Evolutionary conservation across 1,140 invertebrate genomes (phyloP).

Genomic region (Drosophila fuyamai): DNA sequence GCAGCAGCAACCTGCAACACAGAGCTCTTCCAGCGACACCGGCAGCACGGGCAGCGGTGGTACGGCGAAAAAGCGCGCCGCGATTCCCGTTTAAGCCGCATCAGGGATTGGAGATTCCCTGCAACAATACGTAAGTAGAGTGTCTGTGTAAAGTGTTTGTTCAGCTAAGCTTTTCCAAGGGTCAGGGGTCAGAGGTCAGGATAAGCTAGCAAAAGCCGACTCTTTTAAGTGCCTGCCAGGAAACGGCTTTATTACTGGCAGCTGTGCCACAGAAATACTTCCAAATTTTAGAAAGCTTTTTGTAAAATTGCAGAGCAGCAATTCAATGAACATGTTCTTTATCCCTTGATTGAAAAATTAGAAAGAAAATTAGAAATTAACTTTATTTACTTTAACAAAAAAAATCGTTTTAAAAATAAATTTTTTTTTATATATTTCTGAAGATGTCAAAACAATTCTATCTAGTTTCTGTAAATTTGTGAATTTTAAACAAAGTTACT

Average conservation of each 20-base stretch:
- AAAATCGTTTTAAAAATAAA: too few relatives aligned
- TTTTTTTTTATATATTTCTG: too few relatives aligned
- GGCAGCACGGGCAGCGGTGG: slow-evolving; percentile 61
- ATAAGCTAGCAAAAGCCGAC: background rate
- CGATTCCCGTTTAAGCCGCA: slow-evolving; percentile 72
- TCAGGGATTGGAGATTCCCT: background rate
- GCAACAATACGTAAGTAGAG: slow-evolving; percentile 36
- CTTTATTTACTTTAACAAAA: too few relatives aligned
- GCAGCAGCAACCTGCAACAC: slow-evolving; percentile 23
- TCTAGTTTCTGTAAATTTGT: too few relatives aligned
- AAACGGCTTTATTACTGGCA: background rate
- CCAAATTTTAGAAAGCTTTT: too few relatives aligned
- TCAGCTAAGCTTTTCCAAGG: background rate
- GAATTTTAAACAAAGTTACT: too few relatives aligned
- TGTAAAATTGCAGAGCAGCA: too few relatives aligned
- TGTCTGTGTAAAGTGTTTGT: slow-evolving; percentile 6
- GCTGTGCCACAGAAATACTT: slow-evolving; percentile 4
- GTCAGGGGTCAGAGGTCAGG: background rate
- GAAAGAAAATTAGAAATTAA: too few relatives aligned
- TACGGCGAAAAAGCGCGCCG: slow-evolving; percentile 68
- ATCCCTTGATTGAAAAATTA: too few relatives aligned
- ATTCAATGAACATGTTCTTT: too few relatives aligned
- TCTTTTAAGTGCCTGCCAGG: background rate
- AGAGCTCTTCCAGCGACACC: slow-evolving; percentile 55
- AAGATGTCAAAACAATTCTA: too few relatives aligned